These are phyloP conservation scores for Antitype chi DNA, from an alignment of 2,888 invertebrate species.

Conservation along the genomic window DNA sequence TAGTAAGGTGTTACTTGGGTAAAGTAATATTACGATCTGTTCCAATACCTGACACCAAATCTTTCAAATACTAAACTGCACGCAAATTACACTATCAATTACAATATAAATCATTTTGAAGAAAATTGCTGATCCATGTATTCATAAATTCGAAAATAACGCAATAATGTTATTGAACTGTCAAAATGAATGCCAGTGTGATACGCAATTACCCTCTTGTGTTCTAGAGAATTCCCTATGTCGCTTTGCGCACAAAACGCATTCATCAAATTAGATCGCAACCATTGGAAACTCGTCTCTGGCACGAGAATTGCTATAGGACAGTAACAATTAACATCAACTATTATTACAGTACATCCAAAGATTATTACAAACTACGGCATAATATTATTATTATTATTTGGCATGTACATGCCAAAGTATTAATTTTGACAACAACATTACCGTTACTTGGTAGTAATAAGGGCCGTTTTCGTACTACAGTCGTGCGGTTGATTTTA, in stretches of 20 bases:
- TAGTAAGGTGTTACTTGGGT: no score
- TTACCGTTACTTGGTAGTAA: not conserved
- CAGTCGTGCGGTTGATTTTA: slow-evolving; percentile 16
- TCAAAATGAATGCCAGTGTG: no score
- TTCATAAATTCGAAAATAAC: no score
- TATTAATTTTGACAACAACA: not conserved
- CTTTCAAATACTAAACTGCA: no score
- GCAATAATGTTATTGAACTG: no score
- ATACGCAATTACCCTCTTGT: no score
- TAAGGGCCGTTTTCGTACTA: slow-evolving; percentile 14
- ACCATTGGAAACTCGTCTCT: not conserved
- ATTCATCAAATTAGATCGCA: slow-evolving; percentile 19
- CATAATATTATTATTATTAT: slow-evolving; percentile 37
- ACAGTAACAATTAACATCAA: slow-evolving; percentile 31
- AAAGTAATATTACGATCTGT: no score
- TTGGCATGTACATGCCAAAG: not conserved
- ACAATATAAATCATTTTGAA: no score
- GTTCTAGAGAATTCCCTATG: not conserved
- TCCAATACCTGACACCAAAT: no score
- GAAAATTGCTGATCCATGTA: no score
- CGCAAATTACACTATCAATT: no score
- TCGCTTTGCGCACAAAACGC: not conserved
- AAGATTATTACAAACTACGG: slow-evolving; percentile 36
- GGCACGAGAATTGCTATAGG: not conserved
- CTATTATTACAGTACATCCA: slow-evolving; percentile 16